Conservation (phyloP, 2,888 invertebrate species). For the Gasteruption jaculator region DNA sequence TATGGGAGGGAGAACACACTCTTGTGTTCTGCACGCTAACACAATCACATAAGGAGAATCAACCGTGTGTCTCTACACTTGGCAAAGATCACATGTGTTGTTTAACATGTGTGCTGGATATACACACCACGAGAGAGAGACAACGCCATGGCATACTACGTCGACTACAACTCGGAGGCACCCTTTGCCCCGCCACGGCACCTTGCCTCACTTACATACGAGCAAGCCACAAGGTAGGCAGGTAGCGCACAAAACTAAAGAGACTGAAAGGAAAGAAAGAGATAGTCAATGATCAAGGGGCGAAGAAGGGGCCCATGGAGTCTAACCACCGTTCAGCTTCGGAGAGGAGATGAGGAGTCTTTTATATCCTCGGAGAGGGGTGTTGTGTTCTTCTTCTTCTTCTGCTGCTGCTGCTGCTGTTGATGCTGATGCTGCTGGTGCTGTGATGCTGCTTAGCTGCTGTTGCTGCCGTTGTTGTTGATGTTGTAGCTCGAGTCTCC, state of each 20-base stretch:
- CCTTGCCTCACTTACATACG: conserved; percentile 37
- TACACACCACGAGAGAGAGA: conserved; percentile 32
- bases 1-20: conserved; percentile 38
- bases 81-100: conserved; percentile 3
- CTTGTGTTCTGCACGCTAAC: conserved; percentile 32
- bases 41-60: conserved; percentile 13
- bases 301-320: conserved; percentile 21
- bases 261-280: conserved; percentile 33
- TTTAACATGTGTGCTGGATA: not conserved
- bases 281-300: conserved; percentile 18
- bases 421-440: conserved; percentile 18
- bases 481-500: conserved; percentile 16
- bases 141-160: conserved; percentile 29
- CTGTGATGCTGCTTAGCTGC: conserved; percentile 13
- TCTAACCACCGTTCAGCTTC: conserved; percentile 27
- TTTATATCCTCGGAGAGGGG: conserved; percentile 26
- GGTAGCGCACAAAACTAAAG: conserved; percentile 43
- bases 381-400: too few species aligned
- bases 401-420: conserved; percentile 28
- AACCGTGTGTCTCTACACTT: not conserved
- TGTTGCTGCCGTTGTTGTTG: conserved; percentile 14
- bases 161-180: conserved; percentile 19
- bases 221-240: conserved; percentile 39
- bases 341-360: conserved; percentile 24
- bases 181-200: conserved; percentile 31